A percentile compares a stretch with the other conserved stretches of the same genome.
Conservation (phyloP, 1,140 invertebrate species). For the Venturia canescens region DNA sequence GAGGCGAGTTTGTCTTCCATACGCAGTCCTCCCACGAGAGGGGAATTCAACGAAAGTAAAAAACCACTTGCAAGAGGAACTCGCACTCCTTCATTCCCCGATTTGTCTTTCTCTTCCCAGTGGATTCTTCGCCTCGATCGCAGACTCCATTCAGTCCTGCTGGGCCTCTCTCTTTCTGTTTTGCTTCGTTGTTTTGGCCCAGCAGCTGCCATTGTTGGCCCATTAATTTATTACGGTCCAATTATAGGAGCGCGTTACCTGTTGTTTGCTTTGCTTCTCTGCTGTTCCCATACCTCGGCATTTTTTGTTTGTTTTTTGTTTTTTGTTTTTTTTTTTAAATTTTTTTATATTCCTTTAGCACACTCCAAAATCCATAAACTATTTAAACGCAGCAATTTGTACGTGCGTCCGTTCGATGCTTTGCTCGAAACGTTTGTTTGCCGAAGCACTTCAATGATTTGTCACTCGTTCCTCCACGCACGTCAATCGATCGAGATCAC, state of each 20-base stretch:
- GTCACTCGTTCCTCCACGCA: neutral
- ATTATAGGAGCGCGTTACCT: constrained; percentile 68
- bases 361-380: neutral
- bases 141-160: constrained; percentile 60
- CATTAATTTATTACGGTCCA: constrained; percentile 76
- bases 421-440: neutral
- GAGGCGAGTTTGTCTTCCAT: neutral
- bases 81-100: constrained; percentile 13
- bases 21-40: neutral
- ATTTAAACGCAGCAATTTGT: too few relatives aligned
- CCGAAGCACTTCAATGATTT: neutral
- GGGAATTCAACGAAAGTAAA: neutral
- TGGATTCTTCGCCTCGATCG: neutral
- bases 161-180: constrained; percentile 48
- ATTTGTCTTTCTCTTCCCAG: neutral
- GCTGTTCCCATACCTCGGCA: constrained; percentile 15
- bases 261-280: neutral
- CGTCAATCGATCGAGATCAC: neutral
- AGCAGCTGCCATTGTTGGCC: constrained; percentile 64
- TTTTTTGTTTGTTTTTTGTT: neutral
- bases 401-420: too few relatives aligned
- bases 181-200: constrained; percentile 65
- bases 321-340: neutral
- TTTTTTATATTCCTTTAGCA: neutral
- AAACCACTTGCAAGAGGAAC: neutral